Base-by-base conservation (phyloP, 1,140 invertebrate species). In the Musca vetustissima region DNA sequence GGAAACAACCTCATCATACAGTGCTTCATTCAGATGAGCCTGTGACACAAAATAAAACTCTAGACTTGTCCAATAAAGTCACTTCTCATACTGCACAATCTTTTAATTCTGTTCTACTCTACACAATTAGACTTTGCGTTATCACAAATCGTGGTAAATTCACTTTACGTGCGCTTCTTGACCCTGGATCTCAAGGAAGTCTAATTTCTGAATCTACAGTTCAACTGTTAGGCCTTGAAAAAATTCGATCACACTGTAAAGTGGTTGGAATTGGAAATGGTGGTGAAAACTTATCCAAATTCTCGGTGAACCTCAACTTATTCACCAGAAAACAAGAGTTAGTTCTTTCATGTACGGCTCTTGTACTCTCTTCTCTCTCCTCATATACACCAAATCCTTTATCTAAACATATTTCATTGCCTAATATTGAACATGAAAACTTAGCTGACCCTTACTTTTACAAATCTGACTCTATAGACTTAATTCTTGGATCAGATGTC, bases 381-480 rank as follows among this genome's bases (percentile, higher is more conserved):
- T n/a, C n/a, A n/a, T n/a, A n/a, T n/a, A n/a, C n/a, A n/a, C n/a
- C n/a, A n/a, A n/a, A n/a, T n/a, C n/a, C n/a, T n/a, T n/a, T n/a
- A 13, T 49, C 8, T 24, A 55, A 24, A 55, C 2, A 2, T 55
- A 21, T 55, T 19, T 55, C 52, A 21, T 24, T 55, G 21, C 52
- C 52, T 22, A 24, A 53, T 24, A 24, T 53, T 22, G 52, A 49
- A n/a, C 48, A 8, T 14, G 14, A 49, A 11, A 53, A 13, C 19
- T 24, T 67, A 19, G 65, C 65, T 17, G 65, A 67, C 53, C 65
- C 66, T 53, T 32, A 28, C 17, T 57, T 43, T n/a, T 55, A 57
- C 36, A 67, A 17, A 19, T 53, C 66, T 36, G n/a, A 53, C 15
- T 28, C 50, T 4, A 67, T 67, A 15, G 66, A 67, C n/a, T n/a